phyloP scores from a whole-genome alignment of 1,140 invertebrate genomes.

The Listronotus bonariensis region DNA sequence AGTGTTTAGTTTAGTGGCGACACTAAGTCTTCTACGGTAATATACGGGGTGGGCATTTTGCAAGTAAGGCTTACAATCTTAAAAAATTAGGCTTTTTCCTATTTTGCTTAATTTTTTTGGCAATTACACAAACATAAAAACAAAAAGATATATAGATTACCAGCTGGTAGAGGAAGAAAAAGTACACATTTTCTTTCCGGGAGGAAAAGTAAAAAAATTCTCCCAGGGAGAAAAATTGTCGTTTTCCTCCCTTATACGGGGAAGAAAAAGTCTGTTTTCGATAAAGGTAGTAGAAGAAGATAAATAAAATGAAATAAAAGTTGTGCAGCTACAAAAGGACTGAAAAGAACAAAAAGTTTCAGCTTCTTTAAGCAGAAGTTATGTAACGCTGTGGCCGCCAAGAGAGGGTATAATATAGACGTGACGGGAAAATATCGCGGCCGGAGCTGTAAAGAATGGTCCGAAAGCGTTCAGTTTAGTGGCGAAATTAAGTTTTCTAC shows the following conservation, averaged over 20 bases:
- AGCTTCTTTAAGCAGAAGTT: constrained; percentile 53
- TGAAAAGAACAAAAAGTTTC: constrained; percentile 46
- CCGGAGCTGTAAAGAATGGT: constrained; percentile 46
- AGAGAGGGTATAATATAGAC: constrained; percentile 55
- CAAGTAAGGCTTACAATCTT: too few species aligned
- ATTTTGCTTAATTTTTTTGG: too few species aligned
- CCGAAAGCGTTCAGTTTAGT: constrained; percentile 38
- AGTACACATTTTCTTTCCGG: too few species aligned
- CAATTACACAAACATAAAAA: too few species aligned
- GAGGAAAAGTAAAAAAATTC: too few species aligned
- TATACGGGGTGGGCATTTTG: neutral
- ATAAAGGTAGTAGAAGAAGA: too few species aligned
- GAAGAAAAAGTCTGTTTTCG: too few species aligned
- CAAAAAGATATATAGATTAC: too few species aligned
- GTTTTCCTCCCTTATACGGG: too few species aligned
- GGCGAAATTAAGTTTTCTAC: constrained; percentile 17
- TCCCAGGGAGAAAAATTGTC: too few species aligned
- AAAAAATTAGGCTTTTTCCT: too few species aligned
- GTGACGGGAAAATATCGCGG: constrained; percentile 51
- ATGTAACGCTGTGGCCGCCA: constrained; percentile 52
- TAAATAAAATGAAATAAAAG: constrained; percentile 40
- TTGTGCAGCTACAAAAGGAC: constrained; percentile 24
- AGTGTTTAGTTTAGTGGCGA: constrained; percentile 39
- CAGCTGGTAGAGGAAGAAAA: too few species aligned
- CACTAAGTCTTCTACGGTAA: constrained; percentile 1